Percentiles rank a stretch among this genome's conserved stretches.
These are phyloP conservation scores for Poliocrania exsul DNA, from an alignment of 2,797 vertebrate genomes.

Conservation along the genomic window DNA sequence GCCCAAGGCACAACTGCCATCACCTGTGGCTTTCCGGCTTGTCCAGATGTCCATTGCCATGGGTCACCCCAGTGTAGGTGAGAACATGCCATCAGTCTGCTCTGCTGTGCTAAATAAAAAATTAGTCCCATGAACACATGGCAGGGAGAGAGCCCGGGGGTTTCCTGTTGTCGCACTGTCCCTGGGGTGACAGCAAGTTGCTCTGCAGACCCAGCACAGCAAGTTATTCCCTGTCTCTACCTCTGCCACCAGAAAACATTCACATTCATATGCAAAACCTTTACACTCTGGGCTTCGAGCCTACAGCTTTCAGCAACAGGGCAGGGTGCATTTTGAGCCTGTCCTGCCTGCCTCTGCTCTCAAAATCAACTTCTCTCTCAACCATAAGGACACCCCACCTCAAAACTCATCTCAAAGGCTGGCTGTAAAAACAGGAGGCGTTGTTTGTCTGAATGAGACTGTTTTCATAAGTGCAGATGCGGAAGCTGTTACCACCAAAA, in stretches of 20 bases:
- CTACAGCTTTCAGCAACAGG: background rate
- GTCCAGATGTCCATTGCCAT: background rate
- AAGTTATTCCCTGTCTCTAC: background rate
- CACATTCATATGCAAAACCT: slow-evolving; percentile 50
- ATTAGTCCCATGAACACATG: background rate
- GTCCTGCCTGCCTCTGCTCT: background rate
- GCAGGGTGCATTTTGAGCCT: slow-evolving; percentile 1
- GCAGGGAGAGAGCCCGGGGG: background rate
- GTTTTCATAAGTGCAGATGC: slow-evolving; percentile 35
- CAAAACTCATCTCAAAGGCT: background rate
- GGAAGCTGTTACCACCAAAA: slow-evolving; percentile 62
- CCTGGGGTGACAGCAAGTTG: background rate
- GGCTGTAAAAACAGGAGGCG: background rate
- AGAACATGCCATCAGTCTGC: background rate
- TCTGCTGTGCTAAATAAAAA: background rate
- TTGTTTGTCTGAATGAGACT: slow-evolving; percentile 57
- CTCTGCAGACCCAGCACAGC: background rate
- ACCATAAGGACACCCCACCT: background rate
- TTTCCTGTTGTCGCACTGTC: background rate
- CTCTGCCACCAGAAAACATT: background rate
- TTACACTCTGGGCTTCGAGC: background rate
- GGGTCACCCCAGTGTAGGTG: background rate
- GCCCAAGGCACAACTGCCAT: background rate
- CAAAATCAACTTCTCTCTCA: background rate
- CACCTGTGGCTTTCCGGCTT: background rate